Conservation (phyloP, 2,797 vertebrate species). For the Trachops cirrhosus region DNA sequence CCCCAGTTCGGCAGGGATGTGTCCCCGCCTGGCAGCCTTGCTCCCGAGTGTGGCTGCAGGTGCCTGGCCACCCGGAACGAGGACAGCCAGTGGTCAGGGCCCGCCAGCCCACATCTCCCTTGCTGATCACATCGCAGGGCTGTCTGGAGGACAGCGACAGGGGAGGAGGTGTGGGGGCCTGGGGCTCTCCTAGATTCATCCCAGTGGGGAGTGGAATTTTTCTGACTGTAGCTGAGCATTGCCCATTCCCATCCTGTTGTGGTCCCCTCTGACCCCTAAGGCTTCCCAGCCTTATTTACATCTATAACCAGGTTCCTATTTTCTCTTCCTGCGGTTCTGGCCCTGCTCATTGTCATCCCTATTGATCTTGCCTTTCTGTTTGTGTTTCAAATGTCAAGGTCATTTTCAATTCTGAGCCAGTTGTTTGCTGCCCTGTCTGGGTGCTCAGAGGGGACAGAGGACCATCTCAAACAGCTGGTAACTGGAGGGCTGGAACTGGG, state of each 20-base stretch:
- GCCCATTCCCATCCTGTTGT: not conserved
- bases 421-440: not conserved
- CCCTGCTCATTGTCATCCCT: conserved; percentile 25
- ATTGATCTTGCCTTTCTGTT: conserved; percentile 56
- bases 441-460: not conserved
- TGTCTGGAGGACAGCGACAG: not conserved
- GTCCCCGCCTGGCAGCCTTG: not conserved
- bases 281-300: conserved; percentile 1
- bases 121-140: conserved; percentile 8
- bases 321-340: conserved; percentile 13
- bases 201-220: not conserved
- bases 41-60: not conserved
- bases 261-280: not conserved
- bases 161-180: not conserved
- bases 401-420: conserved; percentile 61
- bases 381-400: conserved; percentile 69
- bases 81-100: not conserved
- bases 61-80: not conserved
- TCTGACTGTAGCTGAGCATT: not conserved
- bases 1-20: not conserved
- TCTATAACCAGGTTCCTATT: not conserved
- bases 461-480: not conserved
- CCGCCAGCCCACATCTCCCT: not conserved
- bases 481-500: not conserved
- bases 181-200: conserved; percentile 15